phyloP scores from a whole-genome alignment of 2,888 invertebrate species.

The Papilio elwesi region DNA sequence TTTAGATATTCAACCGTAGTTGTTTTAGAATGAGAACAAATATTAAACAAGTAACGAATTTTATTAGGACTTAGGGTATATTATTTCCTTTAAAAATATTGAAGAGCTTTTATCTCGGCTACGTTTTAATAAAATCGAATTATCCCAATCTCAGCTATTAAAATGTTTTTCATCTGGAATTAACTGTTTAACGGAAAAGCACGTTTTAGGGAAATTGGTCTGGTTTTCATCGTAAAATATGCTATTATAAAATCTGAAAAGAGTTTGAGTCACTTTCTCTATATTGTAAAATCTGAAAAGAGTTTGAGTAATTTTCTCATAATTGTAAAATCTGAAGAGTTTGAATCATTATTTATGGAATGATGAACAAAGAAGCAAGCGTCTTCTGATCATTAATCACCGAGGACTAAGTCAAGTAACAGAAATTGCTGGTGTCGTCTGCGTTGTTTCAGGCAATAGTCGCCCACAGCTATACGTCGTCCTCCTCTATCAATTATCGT shows the following conservation, averaged over 20 bases:
- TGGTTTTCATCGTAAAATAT: background rate
- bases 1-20: background rate
- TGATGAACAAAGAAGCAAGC: too few relatives aligned
- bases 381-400: too few relatives aligned
- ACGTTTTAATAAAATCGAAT: background rate
- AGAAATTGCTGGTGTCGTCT: too few relatives aligned
- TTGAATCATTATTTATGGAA: too few relatives aligned
- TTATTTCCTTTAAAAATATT: background rate
- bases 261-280: too few relatives aligned
- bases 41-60: background rate
- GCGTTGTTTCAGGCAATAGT: too few relatives aligned
- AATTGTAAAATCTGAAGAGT: background rate
- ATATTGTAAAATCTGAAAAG: background rate
- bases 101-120: background rate
- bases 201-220: constrained; percentile 17
- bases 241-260: background rate
- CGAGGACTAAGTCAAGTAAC: too few relatives aligned
- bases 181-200: constrained; percentile 2
- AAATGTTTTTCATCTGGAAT: constrained; percentile 4
- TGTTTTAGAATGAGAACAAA: background rate
- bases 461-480: too few relatives aligned
- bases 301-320: too few relatives aligned
- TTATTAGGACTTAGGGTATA: background rate
- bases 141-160: background rate
- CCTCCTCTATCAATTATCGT: too few relatives aligned